Evolutionary conservation across 2,113 vertebrate genomes (phyloP).

Genomic region (Pterophyllum scalare): DNA sequence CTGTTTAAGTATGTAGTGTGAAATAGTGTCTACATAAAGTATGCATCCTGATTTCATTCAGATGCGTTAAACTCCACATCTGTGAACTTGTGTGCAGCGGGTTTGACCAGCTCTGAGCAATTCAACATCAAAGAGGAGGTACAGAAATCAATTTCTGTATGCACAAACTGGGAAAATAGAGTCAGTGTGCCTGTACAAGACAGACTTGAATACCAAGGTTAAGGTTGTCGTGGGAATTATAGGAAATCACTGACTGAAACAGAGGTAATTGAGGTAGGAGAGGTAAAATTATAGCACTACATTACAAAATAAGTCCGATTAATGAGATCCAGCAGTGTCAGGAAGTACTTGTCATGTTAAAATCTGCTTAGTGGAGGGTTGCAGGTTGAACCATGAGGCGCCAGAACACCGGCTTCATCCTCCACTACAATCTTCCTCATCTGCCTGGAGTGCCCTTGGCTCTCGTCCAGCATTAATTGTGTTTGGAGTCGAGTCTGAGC

Average conservation of each 20-base stretch:
- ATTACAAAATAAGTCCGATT: background rate
- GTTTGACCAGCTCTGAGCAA: background rate
- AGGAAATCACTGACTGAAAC: constrained; percentile 5
- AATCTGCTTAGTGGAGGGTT: background rate
- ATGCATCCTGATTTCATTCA: background rate
- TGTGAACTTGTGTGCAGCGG: background rate
- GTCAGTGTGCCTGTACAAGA: background rate
- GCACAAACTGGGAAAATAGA: background rate
- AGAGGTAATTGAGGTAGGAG: background rate
- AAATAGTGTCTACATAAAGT: background rate
- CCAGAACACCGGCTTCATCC: constrained; percentile 19
- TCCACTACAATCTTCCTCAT: constrained; percentile 26
- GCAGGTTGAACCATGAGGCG: constrained; percentile 27
- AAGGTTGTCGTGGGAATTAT: background rate
- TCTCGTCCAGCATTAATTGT: constrained; percentile 52
- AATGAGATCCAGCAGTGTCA: background rate
- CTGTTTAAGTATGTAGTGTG: background rate
- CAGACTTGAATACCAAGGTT: background rate
- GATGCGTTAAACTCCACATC: background rate
- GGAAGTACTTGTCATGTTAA: background rate
- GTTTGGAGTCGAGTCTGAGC: constrained; percentile 47
- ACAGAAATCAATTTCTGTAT: constrained; percentile 2
- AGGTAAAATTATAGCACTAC: background rate
- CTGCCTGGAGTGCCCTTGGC: constrained; percentile 41
- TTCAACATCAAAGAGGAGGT: constrained; percentile 8